Percentiles rank a stretch among this genome's conserved stretches.
Conservation (phyloP, 2,797 vertebrate genomes). For the Pipistrellus pygmaeus region DNA sequence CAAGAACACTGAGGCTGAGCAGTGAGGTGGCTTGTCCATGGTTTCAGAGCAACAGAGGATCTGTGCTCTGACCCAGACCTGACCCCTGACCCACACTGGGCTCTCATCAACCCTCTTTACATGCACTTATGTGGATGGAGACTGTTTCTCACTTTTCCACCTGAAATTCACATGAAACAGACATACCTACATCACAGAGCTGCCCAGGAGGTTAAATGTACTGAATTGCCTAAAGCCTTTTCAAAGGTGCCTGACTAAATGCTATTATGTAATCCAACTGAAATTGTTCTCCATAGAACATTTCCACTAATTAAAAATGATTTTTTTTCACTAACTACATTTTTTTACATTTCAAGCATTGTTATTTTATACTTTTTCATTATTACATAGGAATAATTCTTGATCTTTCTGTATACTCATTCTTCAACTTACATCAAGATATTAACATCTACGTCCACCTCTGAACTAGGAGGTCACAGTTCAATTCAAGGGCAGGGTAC, state of each 20-base stretch:
- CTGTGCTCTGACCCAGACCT: background rate
- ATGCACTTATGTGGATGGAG: background rate
- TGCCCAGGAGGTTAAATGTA: background rate
- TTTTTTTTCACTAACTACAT: background rate
- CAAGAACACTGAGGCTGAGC: background rate
- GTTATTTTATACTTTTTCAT: conserved; percentile 1
- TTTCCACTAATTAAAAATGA: background rate
- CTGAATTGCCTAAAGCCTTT: background rate
- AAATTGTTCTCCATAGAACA: background rate
- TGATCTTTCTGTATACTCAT: conserved; percentile 30
- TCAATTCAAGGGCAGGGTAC: too few species aligned
- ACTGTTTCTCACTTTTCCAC: background rate
- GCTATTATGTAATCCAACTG: background rate
- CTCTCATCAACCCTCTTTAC: background rate
- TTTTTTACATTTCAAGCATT: background rate
- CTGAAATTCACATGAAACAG: background rate
- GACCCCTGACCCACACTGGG: background rate
- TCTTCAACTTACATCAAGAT: background rate
- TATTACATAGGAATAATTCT: background rate
- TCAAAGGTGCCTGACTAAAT: background rate
- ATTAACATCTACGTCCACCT: background rate
- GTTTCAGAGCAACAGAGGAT: background rate
- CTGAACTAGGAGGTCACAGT: too few species aligned
- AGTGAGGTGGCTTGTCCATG: background rate
- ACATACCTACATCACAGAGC: background rate